Base-by-base conservation (phyloP, 1,140 invertebrate genomes). In the Cyrtorhinus lividipennis region DNA sequence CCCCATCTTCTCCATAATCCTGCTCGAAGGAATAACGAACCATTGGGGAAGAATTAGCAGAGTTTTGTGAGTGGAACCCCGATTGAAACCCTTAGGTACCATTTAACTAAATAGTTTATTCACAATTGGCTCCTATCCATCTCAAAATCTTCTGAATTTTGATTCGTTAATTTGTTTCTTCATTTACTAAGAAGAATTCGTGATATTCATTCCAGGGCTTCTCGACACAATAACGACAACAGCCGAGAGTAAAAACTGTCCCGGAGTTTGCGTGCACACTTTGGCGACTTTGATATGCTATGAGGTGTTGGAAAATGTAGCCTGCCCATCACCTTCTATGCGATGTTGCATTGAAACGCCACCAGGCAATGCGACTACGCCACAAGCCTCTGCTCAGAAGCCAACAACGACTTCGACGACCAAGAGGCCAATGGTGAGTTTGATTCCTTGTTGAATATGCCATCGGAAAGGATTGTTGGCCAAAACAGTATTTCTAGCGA, bases 151-250 rank as follows among this genome's bases (percentile, higher is more conserved):
- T n/a, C n/a, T n/a, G n/a, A n/a, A n/a, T n/a, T n/a, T n/a, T n/a
- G n/a, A n/a, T n/a, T n/a, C n/a, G n/a, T n/a, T n/a, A n/a, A n/a
- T n/a, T n/a, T n/a, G n/a, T n/a, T n/a, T n/a, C n/a, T n/a, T n/a
- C n/a, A n/a, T n/a, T n/a, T n/a, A n/a, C n/a, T n/a, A n/a, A n/a
- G n/a, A n/a, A n/a, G n/a, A n/a, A n/a, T n/a, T n/a, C n/a, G n/a
- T n/a, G n/a, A n/a, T n/a, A n/a, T n/a, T n/a, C n/a, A n/a, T n/a
- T n/a, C n/a, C n/a, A 91, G 88, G 87, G 68, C 77, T 91, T 1
- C 73, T 92, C 64, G 87, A 90, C 66, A 84, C 87, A 0, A 81
- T 92, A 68, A 88, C 88, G 13, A 88, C 81, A 38, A 89, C 88
- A 22, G 86, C 83, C 22, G 85, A 88, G 69, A 81, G 82, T 45